These are phyloP conservation scores for Rostratula benghalensis DNA, from an alignment of 2,113 vertebrate species.

Conservation along the genomic window DNA sequence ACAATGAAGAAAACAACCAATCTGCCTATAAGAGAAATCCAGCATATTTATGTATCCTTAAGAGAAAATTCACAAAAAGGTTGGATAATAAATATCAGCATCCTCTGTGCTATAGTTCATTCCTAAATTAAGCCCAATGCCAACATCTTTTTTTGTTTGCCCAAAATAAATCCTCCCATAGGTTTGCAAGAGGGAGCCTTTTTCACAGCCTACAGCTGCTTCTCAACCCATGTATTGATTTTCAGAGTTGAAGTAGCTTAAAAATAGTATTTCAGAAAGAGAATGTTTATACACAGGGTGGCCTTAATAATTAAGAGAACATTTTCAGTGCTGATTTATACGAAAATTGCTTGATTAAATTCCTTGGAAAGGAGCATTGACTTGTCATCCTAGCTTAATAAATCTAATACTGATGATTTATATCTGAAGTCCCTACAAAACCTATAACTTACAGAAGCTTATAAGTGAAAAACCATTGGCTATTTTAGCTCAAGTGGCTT, in stretches of 20 bases:
- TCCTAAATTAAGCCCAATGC: neutral
- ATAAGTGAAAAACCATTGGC: neutral
- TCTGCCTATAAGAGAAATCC: neutral
- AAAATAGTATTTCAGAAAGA: neutral
- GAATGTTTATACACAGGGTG: neutral
- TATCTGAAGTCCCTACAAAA: neutral
- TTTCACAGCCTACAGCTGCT: neutral
- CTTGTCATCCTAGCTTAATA: neutral
- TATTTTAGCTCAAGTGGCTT: neutral
- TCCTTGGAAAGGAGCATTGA: neutral
- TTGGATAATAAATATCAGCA: neutral
- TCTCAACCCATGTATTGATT: neutral
- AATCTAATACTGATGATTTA: neutral
- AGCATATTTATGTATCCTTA: neutral
- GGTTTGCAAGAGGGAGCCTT: neutral
- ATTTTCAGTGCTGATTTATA: neutral
- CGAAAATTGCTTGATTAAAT: neutral
- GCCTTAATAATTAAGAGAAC: constrained; percentile 1
- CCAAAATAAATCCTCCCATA: neutral
- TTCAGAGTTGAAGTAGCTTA: neutral
- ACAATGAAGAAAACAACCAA: neutral
- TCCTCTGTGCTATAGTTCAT: neutral
- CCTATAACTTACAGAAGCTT: neutral
- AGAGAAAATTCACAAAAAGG: neutral
- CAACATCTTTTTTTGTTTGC: neutral